phyloP scores from a whole-genome alignment of 2,888 invertebrate genomes.

The Tineola bisselliella region DNA sequence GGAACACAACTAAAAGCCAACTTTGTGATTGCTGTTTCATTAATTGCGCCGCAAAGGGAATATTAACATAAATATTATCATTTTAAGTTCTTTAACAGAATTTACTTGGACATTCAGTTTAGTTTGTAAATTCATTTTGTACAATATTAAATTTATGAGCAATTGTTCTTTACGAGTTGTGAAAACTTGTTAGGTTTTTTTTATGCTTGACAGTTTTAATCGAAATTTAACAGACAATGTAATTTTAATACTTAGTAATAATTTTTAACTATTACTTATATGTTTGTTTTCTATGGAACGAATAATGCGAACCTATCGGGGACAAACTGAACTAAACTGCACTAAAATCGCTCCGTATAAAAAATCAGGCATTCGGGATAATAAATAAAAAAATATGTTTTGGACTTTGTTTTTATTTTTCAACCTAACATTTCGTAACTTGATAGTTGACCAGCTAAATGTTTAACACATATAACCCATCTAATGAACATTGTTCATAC shows the following conservation, averaged over 20 bases:
- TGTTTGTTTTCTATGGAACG: no score
- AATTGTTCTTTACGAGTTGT: no score
- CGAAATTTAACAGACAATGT: no score
- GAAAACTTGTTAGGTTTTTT: no score
- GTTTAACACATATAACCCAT: constrained; percentile 59
- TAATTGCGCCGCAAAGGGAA: not conserved
- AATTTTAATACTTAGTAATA: no score
- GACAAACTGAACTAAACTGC: no score
- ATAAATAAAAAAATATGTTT: not conserved
- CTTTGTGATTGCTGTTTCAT: not conserved
- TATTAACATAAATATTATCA: not conserved
- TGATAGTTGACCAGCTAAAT: constrained; percentile 59
- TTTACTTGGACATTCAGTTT: not conserved
- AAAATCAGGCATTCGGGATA: not conserved
- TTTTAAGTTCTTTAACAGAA: not conserved
- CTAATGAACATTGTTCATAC: constrained; percentile 67
- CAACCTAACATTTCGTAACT: constrained; percentile 66
- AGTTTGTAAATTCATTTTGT: no score
- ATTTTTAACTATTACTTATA: no score
- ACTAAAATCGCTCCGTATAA: no score
- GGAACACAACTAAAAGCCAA: not conserved
- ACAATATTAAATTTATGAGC: no score
- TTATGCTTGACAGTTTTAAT: no score
- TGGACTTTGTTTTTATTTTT: constrained; percentile 49
- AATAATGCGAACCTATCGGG: no score